phyloP scores from a whole-genome alignment of 2,113 vertebrate species.

The Salvelinus alpinus region DNA sequence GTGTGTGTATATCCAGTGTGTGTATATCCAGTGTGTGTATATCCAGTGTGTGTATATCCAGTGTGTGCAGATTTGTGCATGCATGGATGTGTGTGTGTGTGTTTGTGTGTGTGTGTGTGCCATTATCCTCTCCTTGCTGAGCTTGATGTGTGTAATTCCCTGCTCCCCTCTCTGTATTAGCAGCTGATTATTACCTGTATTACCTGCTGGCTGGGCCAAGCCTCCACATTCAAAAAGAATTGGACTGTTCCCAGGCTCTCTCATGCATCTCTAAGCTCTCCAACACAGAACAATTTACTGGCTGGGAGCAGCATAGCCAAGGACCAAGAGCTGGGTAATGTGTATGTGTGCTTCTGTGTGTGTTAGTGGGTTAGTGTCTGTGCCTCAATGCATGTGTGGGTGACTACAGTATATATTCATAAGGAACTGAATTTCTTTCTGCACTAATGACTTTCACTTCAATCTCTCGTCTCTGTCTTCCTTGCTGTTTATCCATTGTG shows the following conservation, averaged over 20 bases:
- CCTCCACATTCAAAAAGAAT: conserved; percentile 51
- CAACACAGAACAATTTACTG: conserved; percentile 57
- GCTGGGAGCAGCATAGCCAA: not conserved
- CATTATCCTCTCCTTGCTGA: not conserved
- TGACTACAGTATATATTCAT: too few species aligned
- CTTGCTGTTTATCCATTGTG: too few species aligned
- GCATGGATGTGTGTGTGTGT: not conserved
- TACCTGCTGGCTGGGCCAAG: conserved; percentile 56
- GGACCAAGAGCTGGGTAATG: not conserved
- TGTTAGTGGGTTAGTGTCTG: not conserved
- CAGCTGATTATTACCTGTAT: too few species aligned
- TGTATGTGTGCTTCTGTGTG: conserved; percentile 23
- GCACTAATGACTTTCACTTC: too few species aligned
- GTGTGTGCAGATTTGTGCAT: not conserved
- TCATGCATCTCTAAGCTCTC: conserved; percentile 64
- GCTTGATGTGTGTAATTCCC: conserved; percentile 42
- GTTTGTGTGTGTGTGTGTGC: not conserved
- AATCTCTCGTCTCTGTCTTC: too few species aligned
- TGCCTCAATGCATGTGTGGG: not conserved
- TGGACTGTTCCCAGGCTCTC: conserved; percentile 54
- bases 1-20: not conserved
- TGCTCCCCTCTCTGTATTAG: conserved; percentile 59
- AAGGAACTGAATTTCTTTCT: too few species aligned
- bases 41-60: not conserved
- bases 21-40: not conserved